Evolutionary conservation across 2,113 vertebrate species (phyloP).

Genomic region (Choloepus hoffmanni): DNA sequence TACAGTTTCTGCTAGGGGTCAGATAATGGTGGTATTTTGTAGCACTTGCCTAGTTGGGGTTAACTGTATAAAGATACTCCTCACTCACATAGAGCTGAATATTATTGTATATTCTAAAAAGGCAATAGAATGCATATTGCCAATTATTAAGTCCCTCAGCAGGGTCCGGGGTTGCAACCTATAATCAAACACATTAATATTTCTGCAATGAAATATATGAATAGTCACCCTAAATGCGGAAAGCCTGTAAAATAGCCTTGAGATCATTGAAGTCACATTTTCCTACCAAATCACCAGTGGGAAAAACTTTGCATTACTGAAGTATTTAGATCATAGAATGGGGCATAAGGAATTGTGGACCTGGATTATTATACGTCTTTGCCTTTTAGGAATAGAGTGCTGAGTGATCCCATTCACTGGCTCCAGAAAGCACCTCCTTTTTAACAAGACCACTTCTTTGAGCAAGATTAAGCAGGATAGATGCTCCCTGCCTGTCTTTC

Average conservation of each 20-base stretch:
- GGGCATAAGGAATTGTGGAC: background rate
- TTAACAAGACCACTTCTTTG: background rate
- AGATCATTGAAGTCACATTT: conserved; percentile 47
- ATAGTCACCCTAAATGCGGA: conserved; percentile 40
- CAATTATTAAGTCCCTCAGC: conserved; percentile 42
- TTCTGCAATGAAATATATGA: background rate
- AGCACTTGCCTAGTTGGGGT: conserved; percentile 11
- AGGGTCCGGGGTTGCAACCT: conserved; percentile 13
- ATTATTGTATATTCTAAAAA: conserved; percentile 43
- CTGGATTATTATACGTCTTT: background rate
- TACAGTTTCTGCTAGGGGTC: background rate
- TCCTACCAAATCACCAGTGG: conserved; percentile 41
- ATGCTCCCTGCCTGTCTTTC: background rate
- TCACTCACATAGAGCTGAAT: background rate
- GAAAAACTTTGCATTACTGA: background rate
- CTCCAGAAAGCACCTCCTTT: conserved; percentile 11
- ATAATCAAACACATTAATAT: conserved; percentile 47
- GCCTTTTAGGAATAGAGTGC: background rate
- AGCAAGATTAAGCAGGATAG: background rate
- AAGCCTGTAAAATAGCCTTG: conserved; percentile 14
- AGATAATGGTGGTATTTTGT: background rate
- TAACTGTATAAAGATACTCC: conserved; percentile 7
- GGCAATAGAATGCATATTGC: background rate
- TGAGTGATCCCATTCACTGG: background rate
- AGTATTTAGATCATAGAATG: conserved; percentile 40